Conservation (phyloP, 2,113 vertebrate species). For the Epinephelus cyanopodus region DNA sequence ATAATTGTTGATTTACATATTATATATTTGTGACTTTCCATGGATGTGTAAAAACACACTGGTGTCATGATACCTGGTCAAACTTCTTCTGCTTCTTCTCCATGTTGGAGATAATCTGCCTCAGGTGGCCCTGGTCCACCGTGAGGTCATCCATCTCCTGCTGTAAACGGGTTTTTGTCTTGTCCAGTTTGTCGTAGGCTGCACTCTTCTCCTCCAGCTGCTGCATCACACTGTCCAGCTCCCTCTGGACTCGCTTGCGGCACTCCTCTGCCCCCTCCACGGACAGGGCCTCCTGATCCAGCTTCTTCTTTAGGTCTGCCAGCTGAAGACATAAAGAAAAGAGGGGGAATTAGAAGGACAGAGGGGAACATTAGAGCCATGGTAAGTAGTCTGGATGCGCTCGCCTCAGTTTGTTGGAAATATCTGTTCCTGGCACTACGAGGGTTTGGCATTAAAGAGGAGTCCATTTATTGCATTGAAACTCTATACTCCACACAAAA, state of each 20-base stretch:
- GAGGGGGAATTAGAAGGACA: not conserved
- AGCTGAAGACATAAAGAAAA: slow-evolving; percentile 77
- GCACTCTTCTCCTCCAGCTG: slow-evolving; percentile 91
- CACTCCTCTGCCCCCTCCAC: slow-evolving; percentile 90
- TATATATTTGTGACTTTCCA: too few relatives aligned
- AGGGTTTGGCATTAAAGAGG: too few relatives aligned
- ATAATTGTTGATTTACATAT: too few relatives aligned
- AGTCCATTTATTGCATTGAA: too few relatives aligned
- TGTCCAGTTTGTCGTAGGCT: slow-evolving; percentile 94
- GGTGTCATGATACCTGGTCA: slow-evolving; percentile 89
- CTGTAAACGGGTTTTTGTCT: slow-evolving; percentile 95
- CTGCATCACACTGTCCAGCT: slow-evolving; percentile 88
- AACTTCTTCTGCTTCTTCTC: slow-evolving; percentile 99
- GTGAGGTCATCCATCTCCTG: slow-evolving; percentile 95
- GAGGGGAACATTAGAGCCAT: too few relatives aligned
- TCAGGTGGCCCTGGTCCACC: slow-evolving; percentile 93
- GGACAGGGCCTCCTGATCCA: slow-evolving; percentile 88
- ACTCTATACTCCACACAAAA: too few relatives aligned
- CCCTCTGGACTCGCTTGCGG: slow-evolving; percentile 91
- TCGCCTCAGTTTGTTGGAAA: too few relatives aligned
- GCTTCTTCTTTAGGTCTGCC: slow-evolving; percentile 92
- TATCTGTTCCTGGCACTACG: too few relatives aligned
- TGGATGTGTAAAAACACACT: too few relatives aligned
- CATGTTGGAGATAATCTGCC: slow-evolving; percentile 92
- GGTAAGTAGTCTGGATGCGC: too few relatives aligned